Base-by-base conservation (phyloP, 2,113 vertebrate genomes). In the Oncorhynchus clarkii region DNA sequence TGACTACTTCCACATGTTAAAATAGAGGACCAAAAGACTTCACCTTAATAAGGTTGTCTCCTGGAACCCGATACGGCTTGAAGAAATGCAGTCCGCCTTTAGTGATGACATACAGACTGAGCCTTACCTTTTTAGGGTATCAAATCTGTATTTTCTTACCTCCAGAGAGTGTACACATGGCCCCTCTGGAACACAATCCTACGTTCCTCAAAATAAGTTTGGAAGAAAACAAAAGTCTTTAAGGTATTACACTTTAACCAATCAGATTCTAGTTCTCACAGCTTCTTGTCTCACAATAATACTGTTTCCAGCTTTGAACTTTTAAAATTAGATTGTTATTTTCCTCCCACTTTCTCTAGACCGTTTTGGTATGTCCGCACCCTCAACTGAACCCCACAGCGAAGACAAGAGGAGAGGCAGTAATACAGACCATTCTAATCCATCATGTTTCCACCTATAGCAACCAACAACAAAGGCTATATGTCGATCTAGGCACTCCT, bases 401-500 rank as follows among this genome's bases (percentile, higher is more conserved):
- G 48, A 62, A 70, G 34, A 16, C 5, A 27, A 74, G 66, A 49
- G 72, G 73, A 73, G 74, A 64, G 76, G 66, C 34, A 69, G 73
- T 68, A 57, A 59, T 84, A 70, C 67, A 71, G 78, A 81, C 57
- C 71, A 12, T 79, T 69, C 84, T 70, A 78, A 85, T 80, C 31
- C 74, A 79, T 77, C 65, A 70, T 57, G 83, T 78, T 78, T 80
- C 76, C 84, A 75, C 83, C 81, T 85, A 76, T 68, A 64, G 59
- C 70, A 85, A 27, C 86, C 83, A 79, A 76, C 85, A 77, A 81
- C 84, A 89, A 90, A 91, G 82, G 84, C 84, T 76, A 79, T 74
- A 77, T 88, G 89, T 91, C 90, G 86, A 89, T 84, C 57, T 78
- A 90, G 88, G 89, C 81, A 57, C 60, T 74, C 49, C 83, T 84